Percentiles rank a stretch among this genome's conserved stretches.
phyloP scores from a whole-genome alignment of 2,888 invertebrate species.

The Calliphora vomitoria region DNA sequence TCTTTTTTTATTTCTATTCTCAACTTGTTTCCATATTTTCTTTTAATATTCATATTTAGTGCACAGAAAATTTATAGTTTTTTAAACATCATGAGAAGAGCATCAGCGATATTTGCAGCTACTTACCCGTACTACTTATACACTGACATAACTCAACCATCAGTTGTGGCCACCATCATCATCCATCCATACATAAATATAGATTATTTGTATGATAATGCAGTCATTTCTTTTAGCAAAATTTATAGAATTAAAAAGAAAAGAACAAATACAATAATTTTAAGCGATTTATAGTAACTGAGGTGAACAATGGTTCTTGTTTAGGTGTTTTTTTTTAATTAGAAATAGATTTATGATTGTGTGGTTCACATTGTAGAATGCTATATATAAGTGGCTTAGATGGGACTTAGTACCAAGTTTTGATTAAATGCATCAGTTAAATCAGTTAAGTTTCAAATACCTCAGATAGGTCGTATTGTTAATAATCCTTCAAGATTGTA shows the following conservation, averaged over 20 bases:
- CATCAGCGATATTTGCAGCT: conserved; percentile 26
- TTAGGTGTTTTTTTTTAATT: too few species aligned
- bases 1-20: background rate
- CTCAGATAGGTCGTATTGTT: too few species aligned
- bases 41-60: conserved; percentile 59
- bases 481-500: too few species aligned
- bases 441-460: too few species aligned
- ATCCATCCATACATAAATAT: conserved; percentile 33
- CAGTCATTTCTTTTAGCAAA: conserved; percentile 32
- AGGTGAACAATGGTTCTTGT: background rate
- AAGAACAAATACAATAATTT: background rate
- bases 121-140: background rate
- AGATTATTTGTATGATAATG: conserved; percentile 50
- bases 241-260: conserved; percentile 15
- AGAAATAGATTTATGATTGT: too few species aligned
- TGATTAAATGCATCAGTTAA: too few species aligned
- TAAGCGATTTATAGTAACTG: background rate
- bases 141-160: background rate
- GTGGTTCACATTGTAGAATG: too few species aligned
- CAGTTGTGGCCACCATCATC: background rate
- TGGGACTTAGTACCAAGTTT: too few species aligned
- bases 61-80: conserved; percentile 63
- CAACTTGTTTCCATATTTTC: background rate
- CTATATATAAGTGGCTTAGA: too few species aligned
- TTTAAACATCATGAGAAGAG: conserved; percentile 32